A percentile compares a stretch with the other conserved stretches of the same genome.
Conservation (phyloP, 2,113 vertebrate species). For the Pogona vitticeps region DNA sequence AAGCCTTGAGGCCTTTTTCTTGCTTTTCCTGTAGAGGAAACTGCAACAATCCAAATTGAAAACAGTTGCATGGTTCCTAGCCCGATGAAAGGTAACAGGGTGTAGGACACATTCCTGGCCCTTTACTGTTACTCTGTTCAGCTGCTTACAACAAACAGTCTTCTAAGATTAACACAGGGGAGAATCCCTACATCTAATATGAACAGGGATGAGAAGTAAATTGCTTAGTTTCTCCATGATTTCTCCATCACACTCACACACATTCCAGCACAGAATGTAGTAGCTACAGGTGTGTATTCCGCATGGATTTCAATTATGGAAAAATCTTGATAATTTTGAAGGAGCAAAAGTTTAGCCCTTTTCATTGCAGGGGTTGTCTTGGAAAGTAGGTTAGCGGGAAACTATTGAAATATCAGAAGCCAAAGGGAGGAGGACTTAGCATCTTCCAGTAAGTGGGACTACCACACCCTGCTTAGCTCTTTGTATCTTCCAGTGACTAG, state of each 20-base stretch:
- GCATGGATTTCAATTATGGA: background rate
- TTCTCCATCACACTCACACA: background rate
- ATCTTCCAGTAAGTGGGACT: slow-evolving; percentile 19
- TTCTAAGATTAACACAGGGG: background rate
- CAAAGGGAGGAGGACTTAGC: background rate
- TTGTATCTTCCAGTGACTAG: background rate
- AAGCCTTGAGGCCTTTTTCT: background rate
- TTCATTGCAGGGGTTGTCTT: background rate
- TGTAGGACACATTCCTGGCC: background rate
- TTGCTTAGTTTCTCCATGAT: background rate
- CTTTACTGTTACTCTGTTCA: background rate
- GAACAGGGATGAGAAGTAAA: background rate
- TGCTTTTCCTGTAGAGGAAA: background rate
- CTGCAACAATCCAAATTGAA: background rate
- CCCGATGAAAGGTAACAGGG: background rate
- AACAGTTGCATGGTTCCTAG: background rate
- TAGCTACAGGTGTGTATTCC: background rate
- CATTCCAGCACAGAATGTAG: background rate
- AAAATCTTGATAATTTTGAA: background rate
- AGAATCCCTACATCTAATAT: background rate
- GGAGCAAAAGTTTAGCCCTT: background rate
- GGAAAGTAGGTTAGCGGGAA: accelerated
- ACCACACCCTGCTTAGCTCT: background rate
- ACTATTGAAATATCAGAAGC: background rate
- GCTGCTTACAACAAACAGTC: background rate